A percentile compares a stretch with the other conserved stretches of the same genome.
These are phyloP conservation scores for Xestia c-nigrum DNA, from an alignment of 2,888 invertebrate genomes.

Conservation along the genomic window DNA sequence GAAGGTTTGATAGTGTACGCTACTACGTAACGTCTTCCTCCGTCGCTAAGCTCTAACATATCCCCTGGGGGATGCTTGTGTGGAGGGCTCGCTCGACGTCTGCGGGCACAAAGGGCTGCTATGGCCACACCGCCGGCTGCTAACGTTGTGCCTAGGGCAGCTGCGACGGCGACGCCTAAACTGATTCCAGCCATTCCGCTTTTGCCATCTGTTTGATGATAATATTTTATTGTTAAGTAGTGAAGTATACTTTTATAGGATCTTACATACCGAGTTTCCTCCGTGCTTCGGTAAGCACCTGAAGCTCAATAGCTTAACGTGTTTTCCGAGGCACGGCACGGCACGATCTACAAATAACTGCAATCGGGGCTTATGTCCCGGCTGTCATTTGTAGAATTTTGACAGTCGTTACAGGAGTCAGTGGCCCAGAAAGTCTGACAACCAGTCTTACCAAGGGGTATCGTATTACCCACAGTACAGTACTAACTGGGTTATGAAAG, in stretches of 20 bases:
- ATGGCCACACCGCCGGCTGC: constrained; percentile 82
- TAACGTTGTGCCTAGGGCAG: constrained; percentile 79
- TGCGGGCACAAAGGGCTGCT: constrained; percentile 81
- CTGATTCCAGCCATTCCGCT: constrained; percentile 93
- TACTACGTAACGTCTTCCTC: constrained; percentile 95
- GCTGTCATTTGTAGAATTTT: no score
- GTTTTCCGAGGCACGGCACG: no score
- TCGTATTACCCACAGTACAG: no score
- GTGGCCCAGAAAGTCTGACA: no score
- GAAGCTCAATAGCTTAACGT: no score
- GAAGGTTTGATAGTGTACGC: constrained; percentile 95
- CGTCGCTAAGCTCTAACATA: constrained; percentile 93
- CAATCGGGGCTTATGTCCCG: no score
- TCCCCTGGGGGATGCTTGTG: constrained; percentile 87
- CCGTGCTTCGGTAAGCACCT: no score
- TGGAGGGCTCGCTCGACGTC: constrained; percentile 80
- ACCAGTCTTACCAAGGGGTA: no score
- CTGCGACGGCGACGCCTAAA: constrained; percentile 91
- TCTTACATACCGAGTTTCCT: no score
- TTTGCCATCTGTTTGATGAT: constrained; percentile 91
- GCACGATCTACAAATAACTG: no score
- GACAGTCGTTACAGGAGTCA: no score
- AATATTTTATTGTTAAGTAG: background rate
- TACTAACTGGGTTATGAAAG: no score
- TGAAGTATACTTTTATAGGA: background rate